Evolutionary conservation across 2,888 invertebrate species (phyloP), one percentile per base, ranked within the genome.

Genomic region (Chromoteleia sp.): DNA sequence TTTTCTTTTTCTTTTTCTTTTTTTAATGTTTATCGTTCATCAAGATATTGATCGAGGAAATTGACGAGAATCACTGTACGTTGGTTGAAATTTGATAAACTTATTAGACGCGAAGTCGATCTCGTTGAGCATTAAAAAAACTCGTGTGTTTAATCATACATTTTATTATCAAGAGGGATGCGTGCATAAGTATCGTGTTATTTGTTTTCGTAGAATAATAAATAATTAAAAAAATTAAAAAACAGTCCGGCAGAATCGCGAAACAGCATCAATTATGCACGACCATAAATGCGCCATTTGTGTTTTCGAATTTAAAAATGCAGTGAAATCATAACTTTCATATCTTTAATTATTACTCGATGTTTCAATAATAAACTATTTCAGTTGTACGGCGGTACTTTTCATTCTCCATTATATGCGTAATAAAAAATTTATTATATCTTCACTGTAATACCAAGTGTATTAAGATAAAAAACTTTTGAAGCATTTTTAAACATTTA

Each of bases 291-390:
- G 56, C 14, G 12, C 56, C 21, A 45, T 41, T 68, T 56, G 68
- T 30, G 54, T 29, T 29, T 29, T 56, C 33, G 29, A 39, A 45
- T 68, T 54, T 19, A 70, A 70, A 58, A 48, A 58, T 45, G 25
- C 39, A 59, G 19, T n/a, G 30, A 29, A 52, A 10, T 25, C 33
- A 33, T 45, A 52, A 52, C 39, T 52, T 52, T 8, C 50, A 25
- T 39, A 33, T 15, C n/a, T 48, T 63, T 30, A 48, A 48, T 48
- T 48, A 48, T 61, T 45, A 29, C 15, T 30, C 50, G 29, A 17
- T 29, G 29, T 17, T 25, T 12, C 25, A 14, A 12, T 30, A 45
- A 30, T 30, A 45, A 61, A 45, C 30, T 10, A 14, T 50, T 50
- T 50, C 2, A 19, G 15, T 25, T n/a, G 19, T 21, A 1, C 14